phyloP scores from a whole-genome alignment of 2,797 vertebrate genomes.

The Poeciliopsis turneri region DNA sequence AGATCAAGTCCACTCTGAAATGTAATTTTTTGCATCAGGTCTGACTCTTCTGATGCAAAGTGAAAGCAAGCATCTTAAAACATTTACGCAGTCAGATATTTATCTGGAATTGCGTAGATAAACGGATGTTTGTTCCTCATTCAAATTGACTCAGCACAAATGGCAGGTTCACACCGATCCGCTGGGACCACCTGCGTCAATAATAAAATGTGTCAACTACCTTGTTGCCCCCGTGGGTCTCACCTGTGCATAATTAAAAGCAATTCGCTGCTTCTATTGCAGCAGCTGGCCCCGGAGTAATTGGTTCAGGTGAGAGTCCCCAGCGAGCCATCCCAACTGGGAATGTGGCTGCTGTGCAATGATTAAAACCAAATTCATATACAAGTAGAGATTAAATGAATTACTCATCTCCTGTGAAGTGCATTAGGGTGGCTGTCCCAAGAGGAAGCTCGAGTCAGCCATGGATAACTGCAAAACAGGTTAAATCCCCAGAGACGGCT shows the following conservation, averaged over 20 bases:
- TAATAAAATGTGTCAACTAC: constrained; percentile 49
- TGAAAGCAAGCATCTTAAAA: not conserved
- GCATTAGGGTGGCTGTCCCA: constrained; percentile 53
- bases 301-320: constrained; percentile 67
- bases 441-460: constrained; percentile 44
- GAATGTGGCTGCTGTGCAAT: constrained; percentile 40
- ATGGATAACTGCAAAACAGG: constrained; percentile 59
- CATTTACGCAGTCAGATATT: not conserved
- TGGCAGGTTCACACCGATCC: constrained; percentile 12
- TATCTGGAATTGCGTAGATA: not conserved
- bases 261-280: constrained; percentile 54
- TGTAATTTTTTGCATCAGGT: no score
- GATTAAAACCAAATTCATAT: constrained; percentile 56
- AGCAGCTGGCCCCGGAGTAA: constrained; percentile 70
- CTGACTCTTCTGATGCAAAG: not conserved
- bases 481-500: constrained; percentile 13
- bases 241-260: constrained; percentile 65
- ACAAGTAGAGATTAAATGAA: constrained; percentile 44
- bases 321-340: constrained; percentile 46
- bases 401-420: constrained; percentile 54
- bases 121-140: constrained; percentile 23
- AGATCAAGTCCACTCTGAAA: not conserved
- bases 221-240: constrained; percentile 34
- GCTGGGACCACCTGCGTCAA: constrained; percentile 30
- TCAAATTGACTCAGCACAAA: constrained; percentile 25